phyloP scores from a whole-genome alignment of 2,888 invertebrate genomes.

The Athalia rosae region DNA sequence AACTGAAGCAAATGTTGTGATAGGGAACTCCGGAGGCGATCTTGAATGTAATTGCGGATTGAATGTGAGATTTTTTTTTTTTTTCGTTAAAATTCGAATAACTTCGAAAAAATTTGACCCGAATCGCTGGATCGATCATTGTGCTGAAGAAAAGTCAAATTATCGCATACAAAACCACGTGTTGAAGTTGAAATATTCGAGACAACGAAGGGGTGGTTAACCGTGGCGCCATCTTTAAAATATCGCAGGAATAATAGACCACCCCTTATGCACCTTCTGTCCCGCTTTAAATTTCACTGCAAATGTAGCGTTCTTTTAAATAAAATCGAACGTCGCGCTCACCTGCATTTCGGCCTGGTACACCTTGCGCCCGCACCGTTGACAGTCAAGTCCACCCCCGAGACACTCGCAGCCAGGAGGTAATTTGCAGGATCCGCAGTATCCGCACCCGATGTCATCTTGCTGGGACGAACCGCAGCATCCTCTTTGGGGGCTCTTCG shows the following conservation, averaged over 20 bases:
- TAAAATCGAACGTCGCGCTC: constrained; percentile 15
- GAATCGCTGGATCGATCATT: not conserved
- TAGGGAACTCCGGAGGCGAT: constrained; percentile 73
- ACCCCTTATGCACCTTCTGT: constrained; percentile 67
- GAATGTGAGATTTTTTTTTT: not conserved
- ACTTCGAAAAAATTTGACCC: not conserved
- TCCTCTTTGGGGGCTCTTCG: constrained; percentile 52
- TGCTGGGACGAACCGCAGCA: constrained; percentile 40
- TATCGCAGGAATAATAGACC: not conserved
- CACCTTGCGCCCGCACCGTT: constrained; percentile 71
- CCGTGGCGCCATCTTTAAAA: constrained; percentile 19
- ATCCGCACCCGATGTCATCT: constrained; percentile 48
- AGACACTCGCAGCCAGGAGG: constrained; percentile 64
- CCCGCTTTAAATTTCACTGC: too few species aligned
- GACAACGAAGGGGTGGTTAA: not conserved
- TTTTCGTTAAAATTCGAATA: not conserved
- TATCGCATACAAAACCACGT: not conserved
- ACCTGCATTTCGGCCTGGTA: constrained; percentile 71
- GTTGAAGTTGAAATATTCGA: not conserved
- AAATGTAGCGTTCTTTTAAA: not conserved
- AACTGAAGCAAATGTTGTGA: constrained; percentile 75
- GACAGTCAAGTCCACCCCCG: constrained; percentile 68
- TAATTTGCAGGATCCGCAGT: constrained; percentile 49
- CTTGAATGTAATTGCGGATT: constrained; percentile 53
- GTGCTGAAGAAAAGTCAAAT: not conserved